Evolutionary conservation across 2,888 invertebrate species (phyloP).

Genomic region (Volucella inflata): DNA sequence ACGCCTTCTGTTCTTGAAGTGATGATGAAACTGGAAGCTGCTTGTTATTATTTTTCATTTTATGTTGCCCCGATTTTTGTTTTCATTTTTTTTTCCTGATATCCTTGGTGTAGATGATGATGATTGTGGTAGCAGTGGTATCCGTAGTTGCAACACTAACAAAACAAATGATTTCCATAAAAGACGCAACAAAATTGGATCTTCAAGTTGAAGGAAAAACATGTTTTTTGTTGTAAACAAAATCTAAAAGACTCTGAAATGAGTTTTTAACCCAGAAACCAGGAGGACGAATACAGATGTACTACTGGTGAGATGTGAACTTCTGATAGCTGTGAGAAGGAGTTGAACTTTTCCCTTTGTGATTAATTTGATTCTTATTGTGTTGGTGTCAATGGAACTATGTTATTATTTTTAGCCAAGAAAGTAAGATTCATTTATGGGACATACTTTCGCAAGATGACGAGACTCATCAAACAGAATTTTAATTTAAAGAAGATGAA

Average conservation of each 20-base stretch:
- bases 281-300: constrained; percentile 2
- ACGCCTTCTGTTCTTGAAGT: constrained; percentile 63
- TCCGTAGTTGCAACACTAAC: not conserved
- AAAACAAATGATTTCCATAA: constrained; percentile 44
- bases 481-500: no score
- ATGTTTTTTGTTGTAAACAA: constrained; percentile 35
- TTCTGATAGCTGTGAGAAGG: constrained; percentile 16
- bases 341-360: constrained; percentile 32
- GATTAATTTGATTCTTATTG: constrained; percentile 50
- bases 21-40: constrained; percentile 68
- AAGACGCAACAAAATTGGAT: constrained; percentile 43
- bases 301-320: constrained; percentile 7
- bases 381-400: constrained; percentile 15
- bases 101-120: not conserved
- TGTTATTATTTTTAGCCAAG: constrained; percentile 10
- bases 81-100: not conserved
- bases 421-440: constrained; percentile 7
- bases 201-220: constrained; percentile 39
- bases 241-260: constrained; percentile 25
- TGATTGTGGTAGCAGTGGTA: no score
- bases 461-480: no score
- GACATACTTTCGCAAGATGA: no score
- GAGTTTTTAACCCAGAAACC: constrained; percentile 33
- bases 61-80: not conserved
- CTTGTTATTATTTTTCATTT: constrained; percentile 69